Evolutionary conservation across 2,888 invertebrate species (phyloP).

Genomic region (Liopterus haemorrhoidalis): DNA sequence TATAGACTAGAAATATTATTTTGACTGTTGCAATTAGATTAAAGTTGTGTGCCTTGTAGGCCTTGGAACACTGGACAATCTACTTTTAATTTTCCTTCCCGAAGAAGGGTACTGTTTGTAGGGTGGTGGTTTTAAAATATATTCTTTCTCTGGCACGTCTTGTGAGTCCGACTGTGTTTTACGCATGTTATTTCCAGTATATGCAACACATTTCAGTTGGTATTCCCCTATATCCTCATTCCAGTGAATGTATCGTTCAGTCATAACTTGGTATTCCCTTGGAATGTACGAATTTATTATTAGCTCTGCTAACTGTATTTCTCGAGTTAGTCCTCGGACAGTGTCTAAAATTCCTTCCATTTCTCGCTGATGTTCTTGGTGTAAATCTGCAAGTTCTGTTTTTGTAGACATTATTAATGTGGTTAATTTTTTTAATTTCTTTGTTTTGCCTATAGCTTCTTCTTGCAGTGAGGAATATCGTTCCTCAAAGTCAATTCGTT

Average conservation of each 20-base stretch:
- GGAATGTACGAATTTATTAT: conserved; percentile 93
- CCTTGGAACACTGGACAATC: conserved; percentile 36
- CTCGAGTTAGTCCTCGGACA: conserved; percentile 81
- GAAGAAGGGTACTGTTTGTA: conserved; percentile 12
- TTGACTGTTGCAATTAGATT: too few species aligned
- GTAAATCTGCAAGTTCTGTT: conserved; percentile 77
- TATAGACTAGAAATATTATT: too few species aligned
- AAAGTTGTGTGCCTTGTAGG: too few species aligned
- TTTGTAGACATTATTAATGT: conserved; percentile 80
- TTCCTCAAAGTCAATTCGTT: conserved; percentile 88
- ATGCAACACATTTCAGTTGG: conserved; percentile 96
- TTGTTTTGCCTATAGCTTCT: conserved; percentile 86
- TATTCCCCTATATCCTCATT: conserved; percentile 98
- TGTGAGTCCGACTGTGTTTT: conserved; percentile 53
- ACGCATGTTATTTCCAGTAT: conserved; percentile 97
- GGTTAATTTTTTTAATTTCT: conserved; percentile 86
- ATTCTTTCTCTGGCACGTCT: conserved; percentile 41
- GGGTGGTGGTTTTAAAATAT: not conserved
- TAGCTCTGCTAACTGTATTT: conserved; percentile 83
- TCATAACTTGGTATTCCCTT: conserved; percentile 83
- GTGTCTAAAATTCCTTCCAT: conserved; percentile 94
- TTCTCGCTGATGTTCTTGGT: conserved; percentile 92
- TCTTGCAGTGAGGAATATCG: conserved; percentile 92
- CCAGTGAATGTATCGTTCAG: conserved; percentile 91
- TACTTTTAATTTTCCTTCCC: conserved; percentile 17